A percentile compares a stretch with the other conserved stretches of the same genome.
These are phyloP conservation scores for Amia ocellicauda DNA, from an alignment of 2,113 vertebrate species.

Conservation along the genomic window DNA sequence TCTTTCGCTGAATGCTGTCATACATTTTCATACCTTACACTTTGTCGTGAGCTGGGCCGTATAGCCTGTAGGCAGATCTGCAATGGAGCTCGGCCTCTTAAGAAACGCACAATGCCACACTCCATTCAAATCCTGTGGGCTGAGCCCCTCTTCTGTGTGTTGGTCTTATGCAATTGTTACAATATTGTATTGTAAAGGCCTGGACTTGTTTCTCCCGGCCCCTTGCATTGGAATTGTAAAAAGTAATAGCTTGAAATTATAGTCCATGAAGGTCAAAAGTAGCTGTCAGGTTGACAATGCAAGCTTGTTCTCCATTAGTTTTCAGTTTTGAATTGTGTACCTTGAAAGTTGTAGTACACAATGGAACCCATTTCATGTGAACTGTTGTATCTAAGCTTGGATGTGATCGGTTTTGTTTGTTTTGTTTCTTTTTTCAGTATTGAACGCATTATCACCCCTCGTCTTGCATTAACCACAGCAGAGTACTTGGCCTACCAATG, in stretches of 20 bases:
- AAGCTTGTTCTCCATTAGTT: background rate
- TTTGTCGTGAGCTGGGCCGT: too few species aligned
- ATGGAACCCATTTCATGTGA: background rate
- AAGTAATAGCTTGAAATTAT: background rate
- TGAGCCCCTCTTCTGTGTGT: too few species aligned
- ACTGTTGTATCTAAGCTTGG: background rate
- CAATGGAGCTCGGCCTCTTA: too few species aligned
- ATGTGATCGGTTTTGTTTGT: too few species aligned
- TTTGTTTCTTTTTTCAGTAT: slow-evolving; percentile 50
- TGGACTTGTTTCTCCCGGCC: background rate
- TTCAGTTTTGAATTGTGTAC: background rate
- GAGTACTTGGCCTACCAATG: slow-evolving; percentile 80
- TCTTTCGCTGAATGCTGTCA: too few species aligned
- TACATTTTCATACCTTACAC: too few species aligned
- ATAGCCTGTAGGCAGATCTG: too few species aligned
- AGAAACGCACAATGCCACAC: too few species aligned
- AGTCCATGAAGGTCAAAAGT: background rate
- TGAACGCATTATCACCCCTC: slow-evolving; percentile 76
- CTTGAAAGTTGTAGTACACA: background rate
- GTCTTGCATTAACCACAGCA: slow-evolving; percentile 69
- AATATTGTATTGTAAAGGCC: too few species aligned
- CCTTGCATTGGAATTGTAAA: background rate
- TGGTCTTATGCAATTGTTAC: too few species aligned
- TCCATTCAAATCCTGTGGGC: too few species aligned
- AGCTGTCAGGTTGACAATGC: background rate